Evolutionary conservation across 2,888 invertebrate species (phyloP), one percentile per base, ranked within the genome.

Genomic region (Escarpia spicata): DNA sequence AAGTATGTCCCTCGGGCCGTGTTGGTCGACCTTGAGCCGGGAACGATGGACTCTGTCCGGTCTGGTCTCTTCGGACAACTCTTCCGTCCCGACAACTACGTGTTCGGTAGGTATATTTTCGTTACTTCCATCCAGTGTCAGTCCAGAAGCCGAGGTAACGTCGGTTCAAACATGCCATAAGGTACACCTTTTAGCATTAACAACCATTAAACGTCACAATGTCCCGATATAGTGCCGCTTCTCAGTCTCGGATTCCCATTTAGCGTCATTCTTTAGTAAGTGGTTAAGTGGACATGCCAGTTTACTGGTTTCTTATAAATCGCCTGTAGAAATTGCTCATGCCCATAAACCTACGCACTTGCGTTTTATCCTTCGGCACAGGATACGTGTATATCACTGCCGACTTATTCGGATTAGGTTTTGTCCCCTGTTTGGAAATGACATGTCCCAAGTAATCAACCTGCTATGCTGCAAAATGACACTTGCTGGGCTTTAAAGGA

Each of bases 21-120:
- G 96, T 97, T 99, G 93, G 98, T 99, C 94, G 99, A 99, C 96
- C 97, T 99, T 96, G 99, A 99, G 97, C 99, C 99, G 92, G 99
- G 99, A 94, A 99, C 99, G 95, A 99, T 99, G 99, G 99, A 99
- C 97, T 98, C 98, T 0, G 75, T 75, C 75, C 75, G 75, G 75
- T 75, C 75, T 26, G 75, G 75, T 6, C 19, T 26, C 26, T 75
- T 26, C 26, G 75, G 75, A 75, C 75, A 75, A 75, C 75, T 75
- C 6, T 75, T 75, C 26, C 75, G 75, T 26, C 75, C 75, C 1
- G 75, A 75, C 75, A 75, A 75, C 75, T 75, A 26, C n/a, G 75
- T 75, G 26, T 75, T 75, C 26, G 75, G 75, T 75, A 75, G n/a
- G 75, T 26, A 3, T 26, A n/a, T 3, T 75, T 6, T 2, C 75